phyloP scores from a whole-genome alignment of 2,888 invertebrate species.

The Mystacides longicornis region DNA sequence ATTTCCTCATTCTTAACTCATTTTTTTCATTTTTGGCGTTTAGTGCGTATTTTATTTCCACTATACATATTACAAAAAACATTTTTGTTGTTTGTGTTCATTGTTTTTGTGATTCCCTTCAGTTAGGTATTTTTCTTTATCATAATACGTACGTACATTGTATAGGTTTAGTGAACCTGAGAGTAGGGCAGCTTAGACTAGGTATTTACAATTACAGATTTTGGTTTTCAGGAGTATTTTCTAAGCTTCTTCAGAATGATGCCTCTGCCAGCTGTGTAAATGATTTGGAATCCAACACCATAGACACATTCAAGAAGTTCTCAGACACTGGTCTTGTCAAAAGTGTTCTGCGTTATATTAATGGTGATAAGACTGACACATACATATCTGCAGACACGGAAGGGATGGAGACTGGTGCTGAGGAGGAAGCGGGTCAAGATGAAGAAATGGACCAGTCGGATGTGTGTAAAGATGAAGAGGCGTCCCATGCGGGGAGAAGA shows the following conservation, averaged over 20 bases:
- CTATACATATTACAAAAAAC: too few species aligned
- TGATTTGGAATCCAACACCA: neutral
- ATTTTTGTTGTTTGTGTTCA: too few species aligned
- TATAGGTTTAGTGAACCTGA: too few species aligned
- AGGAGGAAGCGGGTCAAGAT: constrained; percentile 1
- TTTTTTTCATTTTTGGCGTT: too few species aligned
- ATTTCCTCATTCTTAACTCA: too few species aligned
- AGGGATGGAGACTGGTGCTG: neutral
- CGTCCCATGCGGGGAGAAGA: neutral
- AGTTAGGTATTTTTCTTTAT: too few species aligned
- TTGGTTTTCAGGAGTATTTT: neutral
- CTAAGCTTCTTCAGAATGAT: neutral
- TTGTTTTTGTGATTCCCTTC: too few species aligned
- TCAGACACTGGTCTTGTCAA: constrained; percentile 8
- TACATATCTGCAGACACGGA: neutral
- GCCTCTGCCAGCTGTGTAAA: neutral
- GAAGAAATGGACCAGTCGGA: neutral
- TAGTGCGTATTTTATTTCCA: too few species aligned
- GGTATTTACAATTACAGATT: too few species aligned
- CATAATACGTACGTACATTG: too few species aligned
- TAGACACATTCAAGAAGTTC: neutral
- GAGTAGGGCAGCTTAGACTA: too few species aligned
- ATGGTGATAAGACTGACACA: neutral
- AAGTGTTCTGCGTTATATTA: constrained; percentile 6
- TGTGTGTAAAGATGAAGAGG: neutral